Evolutionary conservation across 2,888 invertebrate genomes (phyloP), one percentile per base, ranked within the genome.

Genomic region (Lymantria dispar): DNA sequence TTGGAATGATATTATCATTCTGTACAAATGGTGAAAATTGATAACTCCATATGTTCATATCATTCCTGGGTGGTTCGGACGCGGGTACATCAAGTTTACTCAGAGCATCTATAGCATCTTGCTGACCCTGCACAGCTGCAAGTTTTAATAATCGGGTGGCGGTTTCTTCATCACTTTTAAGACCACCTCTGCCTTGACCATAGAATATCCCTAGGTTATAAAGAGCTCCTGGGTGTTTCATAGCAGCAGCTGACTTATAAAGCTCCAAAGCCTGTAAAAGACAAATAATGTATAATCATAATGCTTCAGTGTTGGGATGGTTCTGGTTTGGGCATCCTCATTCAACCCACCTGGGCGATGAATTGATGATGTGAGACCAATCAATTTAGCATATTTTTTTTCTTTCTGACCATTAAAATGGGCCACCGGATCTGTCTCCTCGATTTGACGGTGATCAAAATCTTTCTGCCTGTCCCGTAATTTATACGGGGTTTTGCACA

Each of bases 191-290:
- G 0, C 94, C 95, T 70, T 94, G 94, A 1, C 94, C 93, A 73
- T 94, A 92, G 69, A 94, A 94, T 44, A 95, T 91, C 2, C 94
- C 95, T 47, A 95, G 87, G 73, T 95, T 95, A 74, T 94, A 95
- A 66, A 94, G 88, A 0, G 95, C 95, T 56, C 92, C 92, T 1
- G 94, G 88, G 70, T 95, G 95, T 36, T 94, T 94, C 46, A 91
- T 77, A 9, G 92, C 86, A 13, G 94, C 94, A 39, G 95, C 95
- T 51, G 91, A 83, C 55, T 88, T 85, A 71, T 95, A 95, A 72
- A 93, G 89, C 70, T 94, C 92, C 76, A 93, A 93, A 44, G 95
- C 95, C 95, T 95, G 69, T 36, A 14, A 62, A n/a, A 12, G 12
- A 38, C 38, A 12, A 38, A 38, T 38, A 33, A 33, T 33, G 33